Percentiles rank a stretch among this genome's conserved stretches.
These are phyloP conservation scores for Drosophila neocordata DNA, from an alignment of 1,140 invertebrate genomes.

Conservation along the genomic window DNA sequence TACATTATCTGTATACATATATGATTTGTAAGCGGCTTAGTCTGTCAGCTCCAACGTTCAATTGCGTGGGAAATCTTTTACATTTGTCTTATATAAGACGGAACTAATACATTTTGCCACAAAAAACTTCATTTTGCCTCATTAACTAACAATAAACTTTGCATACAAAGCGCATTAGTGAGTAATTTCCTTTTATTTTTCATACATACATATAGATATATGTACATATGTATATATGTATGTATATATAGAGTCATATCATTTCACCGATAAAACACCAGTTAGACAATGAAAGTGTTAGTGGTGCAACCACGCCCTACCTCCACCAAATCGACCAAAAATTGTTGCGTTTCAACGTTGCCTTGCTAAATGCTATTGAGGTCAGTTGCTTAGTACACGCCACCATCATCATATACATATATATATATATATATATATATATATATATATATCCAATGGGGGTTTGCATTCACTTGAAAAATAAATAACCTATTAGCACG, in stretches of 20 bases:
- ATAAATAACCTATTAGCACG: constrained; percentile 79
- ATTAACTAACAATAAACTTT: constrained; percentile 68
- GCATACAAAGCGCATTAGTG: constrained; percentile 70
- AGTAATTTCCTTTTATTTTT: constrained; percentile 51
- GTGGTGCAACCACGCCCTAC: constrained; percentile 52
- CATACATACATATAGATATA: constrained; percentile 27
- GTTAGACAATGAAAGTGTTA: constrained; percentile 71
- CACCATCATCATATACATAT: constrained; percentile 35
- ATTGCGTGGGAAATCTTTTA: constrained; percentile 66
- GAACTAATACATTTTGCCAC: constrained; percentile 18
- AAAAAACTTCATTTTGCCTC: constrained; percentile 46
- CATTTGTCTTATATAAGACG: constrained; percentile 54
- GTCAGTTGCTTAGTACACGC: constrained; percentile 73
- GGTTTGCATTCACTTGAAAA: constrained; percentile 42
- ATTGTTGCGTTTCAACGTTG: constrained; percentile 32
- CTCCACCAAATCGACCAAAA: constrained; percentile 20
- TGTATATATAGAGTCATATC: constrained; percentile 27
- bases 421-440: constrained; percentile 26
- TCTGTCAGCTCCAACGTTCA: constrained; percentile 20
- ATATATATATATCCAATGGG: constrained; percentile 27
- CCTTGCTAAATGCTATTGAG: constrained; percentile 66
- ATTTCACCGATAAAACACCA: constrained; percentile 52
- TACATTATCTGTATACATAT: neutral
- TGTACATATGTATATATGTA: constrained; percentile 21
- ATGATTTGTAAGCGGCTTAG: constrained; percentile 60